Percentiles rank a stretch among this genome's conserved stretches.
Conservation (phyloP, 2,113 vertebrate species). For the Zosterops pallidus region DNA sequence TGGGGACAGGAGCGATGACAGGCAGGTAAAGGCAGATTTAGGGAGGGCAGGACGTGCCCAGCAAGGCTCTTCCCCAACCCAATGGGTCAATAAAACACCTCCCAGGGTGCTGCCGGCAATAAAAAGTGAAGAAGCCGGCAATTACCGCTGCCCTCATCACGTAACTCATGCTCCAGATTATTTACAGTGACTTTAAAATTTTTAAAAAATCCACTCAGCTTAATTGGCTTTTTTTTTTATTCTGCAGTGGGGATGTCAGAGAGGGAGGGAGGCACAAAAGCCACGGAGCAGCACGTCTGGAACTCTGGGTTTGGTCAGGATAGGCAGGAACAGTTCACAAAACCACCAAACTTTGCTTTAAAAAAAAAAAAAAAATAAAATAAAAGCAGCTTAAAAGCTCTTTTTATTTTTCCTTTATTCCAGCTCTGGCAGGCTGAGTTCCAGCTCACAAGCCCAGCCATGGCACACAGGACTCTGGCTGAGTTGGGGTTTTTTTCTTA, state of each 20-base stretch:
- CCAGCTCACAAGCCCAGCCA: background rate
- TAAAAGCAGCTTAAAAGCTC: background rate
- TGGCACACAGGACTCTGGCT: background rate
- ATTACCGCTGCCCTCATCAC: background rate
- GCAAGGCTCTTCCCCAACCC: background rate
- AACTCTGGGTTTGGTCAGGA: background rate
- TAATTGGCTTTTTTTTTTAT: slow-evolving; percentile 1
- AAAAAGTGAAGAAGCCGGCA: slow-evolving; percentile 57
- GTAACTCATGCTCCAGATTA: slow-evolving; percentile 47
- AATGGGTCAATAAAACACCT: slow-evolving; percentile 53
- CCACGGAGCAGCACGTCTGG: rapidly evolving
- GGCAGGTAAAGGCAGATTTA: slow-evolving; percentile 25
- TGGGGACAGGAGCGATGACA: background rate
- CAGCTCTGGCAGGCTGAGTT: background rate
- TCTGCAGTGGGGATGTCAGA: background rate
- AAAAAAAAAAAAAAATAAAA: background rate
- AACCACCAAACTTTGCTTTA: background rate
- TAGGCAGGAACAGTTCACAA: background rate
- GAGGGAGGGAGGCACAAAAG: background rate
- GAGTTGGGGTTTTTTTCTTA: background rate
- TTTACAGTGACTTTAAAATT: slow-evolving; percentile 57
- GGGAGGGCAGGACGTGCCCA: background rate
- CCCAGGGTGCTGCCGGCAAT: slow-evolving; percentile 13
- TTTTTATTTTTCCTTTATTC: background rate
- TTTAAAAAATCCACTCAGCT: background rate